Evolutionary conservation across 2,113 vertebrate genomes (phyloP), one percentile per base, ranked within the genome.

Genomic region (Eulemur rufifrons): DNA sequence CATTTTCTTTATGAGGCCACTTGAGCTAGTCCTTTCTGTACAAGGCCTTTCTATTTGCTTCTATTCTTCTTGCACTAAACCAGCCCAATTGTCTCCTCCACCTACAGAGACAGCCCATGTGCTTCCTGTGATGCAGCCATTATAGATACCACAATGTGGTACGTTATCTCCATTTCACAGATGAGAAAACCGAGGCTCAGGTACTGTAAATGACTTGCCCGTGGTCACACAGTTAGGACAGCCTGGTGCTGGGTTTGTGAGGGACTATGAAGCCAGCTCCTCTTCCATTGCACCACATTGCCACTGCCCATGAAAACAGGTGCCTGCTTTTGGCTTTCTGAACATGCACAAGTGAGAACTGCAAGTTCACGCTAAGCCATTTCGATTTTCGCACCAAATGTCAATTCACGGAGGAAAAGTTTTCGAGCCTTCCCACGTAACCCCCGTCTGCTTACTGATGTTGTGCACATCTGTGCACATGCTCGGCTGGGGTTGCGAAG

Each of bases 401-500:
- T n/a, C 39, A 37, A 39, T 34, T 76, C 76, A 11, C 47, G 0
- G 14, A 2, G 14, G 89, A 73, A 23, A 52, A 54, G 47, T 2
- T 17, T 17, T 21, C 1, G 18, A 45, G 32, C 20, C 42, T 42
- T 50, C 71, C 20, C 42, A 15, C 0, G 11, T 14, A 21, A 14
- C 71, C 34, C 20, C 10, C 12, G 0, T 14, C 66, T 54, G 54
- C 32, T 29, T 32, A 18, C 45, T 0, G 56, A 18, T 3, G 37
- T 54, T 0, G 3, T 3, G 20, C 39, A 8, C 42, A 8, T 47
- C 81, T 29, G 37, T 23, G 37, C 18, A 9, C 27, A 14, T 1
- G 18, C 29, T 37, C 18, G 0, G 6, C 1, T 0, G 11, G 15
- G 34, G 7, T 8, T 45, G 83, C 9, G 7, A 15, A 87, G 81